Conservation (phyloP, 2,113 vertebrate species). For the Speoplatyrhinus poulsoni region DNA sequence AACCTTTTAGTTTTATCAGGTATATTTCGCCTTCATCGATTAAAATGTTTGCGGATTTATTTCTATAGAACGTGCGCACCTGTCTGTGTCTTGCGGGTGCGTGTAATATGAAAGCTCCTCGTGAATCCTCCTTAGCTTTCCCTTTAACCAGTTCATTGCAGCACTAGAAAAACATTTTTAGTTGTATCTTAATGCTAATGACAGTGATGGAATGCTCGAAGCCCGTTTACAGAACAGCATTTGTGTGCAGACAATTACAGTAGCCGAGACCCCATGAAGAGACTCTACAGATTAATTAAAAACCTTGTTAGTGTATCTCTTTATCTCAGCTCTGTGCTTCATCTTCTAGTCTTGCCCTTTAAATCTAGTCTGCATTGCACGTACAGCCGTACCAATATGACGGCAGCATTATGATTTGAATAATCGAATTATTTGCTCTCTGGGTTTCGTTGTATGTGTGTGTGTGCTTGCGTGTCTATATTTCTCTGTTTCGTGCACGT, state of each 20-base stretch:
- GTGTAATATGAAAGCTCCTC: not conserved
- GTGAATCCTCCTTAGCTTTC: not conserved
- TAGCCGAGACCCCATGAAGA: constrained; percentile 43
- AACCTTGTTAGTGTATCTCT: constrained; percentile 1
- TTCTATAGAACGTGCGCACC: constrained; percentile 25
- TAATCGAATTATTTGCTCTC: constrained; percentile 56
- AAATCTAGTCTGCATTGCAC: constrained; percentile 38
- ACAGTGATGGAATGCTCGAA: constrained; percentile 2
- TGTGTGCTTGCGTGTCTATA: constrained; percentile 10
- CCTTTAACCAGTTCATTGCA: not conserved
- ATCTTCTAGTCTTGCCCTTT: constrained; percentile 8
- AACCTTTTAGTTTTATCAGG: not conserved
- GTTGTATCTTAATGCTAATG: not conserved
- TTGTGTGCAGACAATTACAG: constrained; percentile 6
- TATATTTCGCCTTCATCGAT: no score
- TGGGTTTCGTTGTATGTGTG: constrained; percentile 19
- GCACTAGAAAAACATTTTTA: not conserved
- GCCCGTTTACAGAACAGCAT: constrained; percentile 27
- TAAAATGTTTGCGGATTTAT: not conserved
- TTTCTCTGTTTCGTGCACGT: constrained; percentile 24
- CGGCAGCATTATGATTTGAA: constrained; percentile 54
- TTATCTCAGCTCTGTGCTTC: not conserved
- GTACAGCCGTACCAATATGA: constrained; percentile 28
- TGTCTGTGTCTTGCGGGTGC: constrained; percentile 11
- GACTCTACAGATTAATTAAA: constrained; percentile 44